Evolutionary conservation across 2,888 invertebrate genomes (phyloP), one percentile per base, ranked within the genome.

Genomic region (Piscicola geometra): DNA sequence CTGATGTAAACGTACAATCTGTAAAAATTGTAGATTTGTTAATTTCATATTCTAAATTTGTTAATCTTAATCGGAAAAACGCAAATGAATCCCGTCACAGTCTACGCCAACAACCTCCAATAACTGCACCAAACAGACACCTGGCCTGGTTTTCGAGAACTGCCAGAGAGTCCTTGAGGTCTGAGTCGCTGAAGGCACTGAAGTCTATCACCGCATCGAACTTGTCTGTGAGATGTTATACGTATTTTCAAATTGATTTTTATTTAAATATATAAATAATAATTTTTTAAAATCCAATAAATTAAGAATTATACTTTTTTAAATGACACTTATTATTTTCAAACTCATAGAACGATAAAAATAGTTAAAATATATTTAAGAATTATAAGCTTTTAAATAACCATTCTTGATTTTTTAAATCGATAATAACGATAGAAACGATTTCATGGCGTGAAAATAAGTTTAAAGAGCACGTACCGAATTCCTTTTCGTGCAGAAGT

Each of bases 161-260:
- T n/a, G 82, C 80, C 47, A 85, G 76, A 1, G 82, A 81, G 41
- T 85, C 83, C 12, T 80, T 79, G n/a, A 86, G 80, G n/a, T 83
- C 84, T 77, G 83, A 80, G 0, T 82, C 81, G 67, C 84, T 83
- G 79, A 86, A 87, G 0, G 83, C 86, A 69, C 79, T 79, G 80
- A 87, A 87, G 79, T 87, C 87, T 9, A 87, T 78, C 5, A 87
- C 85, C 0, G 83, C 82, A 76, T 87, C 86, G 79, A 87, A 85
- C 32, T 79, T 78, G 0, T 80, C 76, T 18, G 77, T 78, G 2
- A 21, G n/a, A 25, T 9, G n/a, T n/a, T n/a, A n/a, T n/a, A n/a
- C n/a, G n/a, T n/a, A n/a, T n/a, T n/a, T n/a, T n/a, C n/a, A n/a
- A n/a, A n/a, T n/a, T n/a, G n/a, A n/a, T n/a, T n/a, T n/a, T n/a